These are phyloP conservation scores for Eulithis testata DNA, from an alignment of 2,888 invertebrate species.

Conservation along the genomic window DNA sequence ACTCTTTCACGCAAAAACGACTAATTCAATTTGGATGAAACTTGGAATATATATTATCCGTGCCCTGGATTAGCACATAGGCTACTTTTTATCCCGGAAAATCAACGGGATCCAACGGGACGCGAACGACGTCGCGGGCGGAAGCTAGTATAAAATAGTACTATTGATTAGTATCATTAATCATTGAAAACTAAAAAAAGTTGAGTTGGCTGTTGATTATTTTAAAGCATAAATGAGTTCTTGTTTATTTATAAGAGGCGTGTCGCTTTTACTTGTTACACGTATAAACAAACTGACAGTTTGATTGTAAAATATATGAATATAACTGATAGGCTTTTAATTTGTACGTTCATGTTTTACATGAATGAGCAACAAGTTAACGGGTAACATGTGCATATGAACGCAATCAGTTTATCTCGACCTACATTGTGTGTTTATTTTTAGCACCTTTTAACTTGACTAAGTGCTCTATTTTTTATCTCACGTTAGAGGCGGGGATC, in stretches of 20 bases:
- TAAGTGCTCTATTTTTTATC: conserved; percentile 48
- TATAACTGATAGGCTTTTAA: conserved; percentile 65
- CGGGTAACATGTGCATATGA: conserved; percentile 53
- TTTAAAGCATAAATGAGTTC: conserved; percentile 49
- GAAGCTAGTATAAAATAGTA: conserved; percentile 49
- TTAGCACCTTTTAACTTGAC: conserved; percentile 56
- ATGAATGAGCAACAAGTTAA: conserved; percentile 59
- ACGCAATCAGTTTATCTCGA: conserved; percentile 54
- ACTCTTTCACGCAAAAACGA: too few species aligned
- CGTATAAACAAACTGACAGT: conserved; percentile 51
- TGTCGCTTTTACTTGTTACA: conserved; percentile 43
- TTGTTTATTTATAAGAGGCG: conserved; percentile 51
- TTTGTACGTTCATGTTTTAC: conserved; percentile 59
- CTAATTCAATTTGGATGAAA: too few species aligned
- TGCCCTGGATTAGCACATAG: too few species aligned
- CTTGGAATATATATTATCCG: too few species aligned
- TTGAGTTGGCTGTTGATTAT: conserved; percentile 48
- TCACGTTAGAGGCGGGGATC: conserved; percentile 49
- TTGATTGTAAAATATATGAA: conserved; percentile 48
- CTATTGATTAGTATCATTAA: conserved; percentile 61
- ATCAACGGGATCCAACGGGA: too few species aligned
- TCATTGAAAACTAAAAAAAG: conserved; percentile 48
- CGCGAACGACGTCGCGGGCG: too few species aligned
- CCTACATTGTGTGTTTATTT: conserved; percentile 55
- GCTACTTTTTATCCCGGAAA: too few species aligned